Evolutionary conservation across 2,797 vertebrate genomes (phyloP).

Genomic region (Lutjanus campechanus): DNA sequence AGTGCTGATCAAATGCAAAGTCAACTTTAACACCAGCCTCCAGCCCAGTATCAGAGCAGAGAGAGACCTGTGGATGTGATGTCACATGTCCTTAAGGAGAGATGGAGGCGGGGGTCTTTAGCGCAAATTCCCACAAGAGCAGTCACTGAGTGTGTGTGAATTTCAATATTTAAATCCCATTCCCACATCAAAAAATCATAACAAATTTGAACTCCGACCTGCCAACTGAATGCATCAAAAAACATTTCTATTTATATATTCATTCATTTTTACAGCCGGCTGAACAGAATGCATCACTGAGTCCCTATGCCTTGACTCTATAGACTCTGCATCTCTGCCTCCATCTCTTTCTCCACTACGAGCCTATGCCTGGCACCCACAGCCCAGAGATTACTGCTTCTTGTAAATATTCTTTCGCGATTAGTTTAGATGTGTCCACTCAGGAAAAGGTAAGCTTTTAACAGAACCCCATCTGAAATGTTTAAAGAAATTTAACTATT

Average conservation of each 20-base stretch:
- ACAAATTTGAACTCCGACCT: constrained; percentile 50
- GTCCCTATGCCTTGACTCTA: constrained; percentile 41
- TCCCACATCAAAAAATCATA: constrained; percentile 37
- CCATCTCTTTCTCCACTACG: constrained; percentile 33
- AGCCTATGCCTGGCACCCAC: neutral
- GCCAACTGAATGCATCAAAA: constrained; percentile 46
- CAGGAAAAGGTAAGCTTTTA: neutral
- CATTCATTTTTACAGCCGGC: constrained; percentile 59
- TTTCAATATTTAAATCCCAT: constrained; percentile 49
- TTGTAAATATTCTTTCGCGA: constrained; percentile 12
- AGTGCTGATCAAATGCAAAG: neutral
- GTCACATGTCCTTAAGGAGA: neutral
- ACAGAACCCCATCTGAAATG: neutral
- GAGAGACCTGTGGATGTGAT: constrained; percentile 25
- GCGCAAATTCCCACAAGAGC: neutral
- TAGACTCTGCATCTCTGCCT: constrained; percentile 47
- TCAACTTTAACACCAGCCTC: neutral
- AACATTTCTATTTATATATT: constrained; percentile 66
- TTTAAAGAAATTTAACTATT: neutral
- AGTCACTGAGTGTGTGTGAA: neutral
- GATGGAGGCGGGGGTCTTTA: neutral
- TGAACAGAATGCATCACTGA: constrained; percentile 55
- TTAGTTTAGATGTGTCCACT: constrained; percentile 9
- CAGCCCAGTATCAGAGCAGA: neutral
- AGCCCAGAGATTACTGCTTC: constrained; percentile 13